A percentile compares a stretch with the other conserved stretches of the same genome.
Conservation (phyloP, 2,888 invertebrate genomes). For the Parelbella ahira region DNA sequence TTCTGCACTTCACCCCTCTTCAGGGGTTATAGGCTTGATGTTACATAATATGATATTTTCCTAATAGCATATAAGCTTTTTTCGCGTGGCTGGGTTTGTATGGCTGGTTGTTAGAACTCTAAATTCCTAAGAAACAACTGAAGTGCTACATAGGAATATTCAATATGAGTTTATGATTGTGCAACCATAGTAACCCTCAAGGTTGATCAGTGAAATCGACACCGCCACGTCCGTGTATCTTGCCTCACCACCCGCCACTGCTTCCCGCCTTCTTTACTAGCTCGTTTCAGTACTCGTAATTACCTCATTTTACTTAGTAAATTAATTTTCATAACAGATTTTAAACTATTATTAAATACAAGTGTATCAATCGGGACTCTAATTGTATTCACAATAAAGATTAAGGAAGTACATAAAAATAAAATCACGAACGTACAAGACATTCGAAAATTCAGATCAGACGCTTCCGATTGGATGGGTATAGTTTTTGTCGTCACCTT, state of each 20-base stretch:
- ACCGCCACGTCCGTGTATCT: conserved; percentile 55
- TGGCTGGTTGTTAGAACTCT: too few species aligned
- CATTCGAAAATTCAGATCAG: conserved; percentile 69
- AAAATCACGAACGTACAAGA: conserved; percentile 51
- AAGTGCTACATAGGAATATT: conserved; percentile 24
- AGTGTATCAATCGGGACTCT: conserved; percentile 28
- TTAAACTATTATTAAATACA: too few species aligned
- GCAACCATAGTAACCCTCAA: conserved; percentile 53
- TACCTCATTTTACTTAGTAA: conserved; percentile 13
- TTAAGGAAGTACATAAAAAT: conserved; percentile 47
- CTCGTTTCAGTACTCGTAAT: conserved; percentile 18
- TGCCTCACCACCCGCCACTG: conserved; percentile 43
- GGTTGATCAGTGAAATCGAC: conserved; percentile 57
- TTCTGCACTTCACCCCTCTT: too few species aligned
- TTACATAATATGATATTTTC: too few species aligned
- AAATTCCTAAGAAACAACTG: conserved; percentile 7
- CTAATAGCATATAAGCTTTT: too few species aligned
- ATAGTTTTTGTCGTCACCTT: conserved; percentile 66
- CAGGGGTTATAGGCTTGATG: too few species aligned
- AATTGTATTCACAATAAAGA: conserved; percentile 47
- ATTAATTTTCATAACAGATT: not conserved
- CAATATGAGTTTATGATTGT: conserved; percentile 37
- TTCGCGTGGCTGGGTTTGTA: too few species aligned
- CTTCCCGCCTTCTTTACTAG: conserved; percentile 40
- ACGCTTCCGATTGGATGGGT: conserved; percentile 64